Evolutionary conservation across 2,797 vertebrate genomes (phyloP), one percentile per base, ranked within the genome.

Genomic region (Helostoma temminkii): DNA sequence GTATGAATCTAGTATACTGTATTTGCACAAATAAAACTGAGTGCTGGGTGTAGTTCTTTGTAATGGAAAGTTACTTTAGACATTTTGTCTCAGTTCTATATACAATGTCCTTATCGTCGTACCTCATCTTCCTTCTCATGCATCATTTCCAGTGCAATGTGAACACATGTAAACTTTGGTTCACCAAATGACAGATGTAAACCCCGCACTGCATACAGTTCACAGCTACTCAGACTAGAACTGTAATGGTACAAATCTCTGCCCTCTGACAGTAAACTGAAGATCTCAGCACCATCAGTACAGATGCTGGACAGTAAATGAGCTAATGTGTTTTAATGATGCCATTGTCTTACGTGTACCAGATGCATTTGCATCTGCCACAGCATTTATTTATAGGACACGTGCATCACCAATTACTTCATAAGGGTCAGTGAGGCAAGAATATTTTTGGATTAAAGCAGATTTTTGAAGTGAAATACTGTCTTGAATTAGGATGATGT

Each of bases 381-480:
- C 46, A 52, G 14, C 7, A 19, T 21, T n/a, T n/a, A n/a, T n/a
- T 43, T 6, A 26, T 15, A 5, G 14, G 37, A 56, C 14, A 11
- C 24, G 19, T 10, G n/a, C 12, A 28, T 25, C 30, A 10, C 18
- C 1, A 12, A 1, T 19, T 9, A 6, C 21, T 46, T 46, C 16
- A 36, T 55, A 45, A 6, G 16, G 16, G 26, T 66, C 22, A 37
- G 30, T 5, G 18, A 49, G 18, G 16, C 30, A 18, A 24, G 14
- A 15, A n/a, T 70, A n/a, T 56, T 74, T 67, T 61, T 22, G 39
- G 34, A 72, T 66, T 30, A 52, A 60, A 64, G 39, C n/a, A n/a
- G 16, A 34, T 16, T 32, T 36, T 59, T 50, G 34, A 6, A 9
- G 10, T 0, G 14, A 50, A 21, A 22, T 2, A 5, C 18, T 66